phyloP scores from a whole-genome alignment of 2,113 vertebrate species.

The crab-eating macaque (Macaca fascicularis) region T2T-MFA8v1.1 NC_088380.1:134151501-134152000 shows the following conservation, averaged over 20 bases:
- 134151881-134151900: neutral
- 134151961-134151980: neutral
- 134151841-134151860: neutral
- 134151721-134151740: neutral
- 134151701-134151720: slow-evolving; percentile 22
- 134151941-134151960: neutral
- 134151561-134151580: slow-evolving; percentile 23
- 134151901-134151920: neutral
- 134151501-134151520: neutral
- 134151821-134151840: neutral
- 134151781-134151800: neutral
- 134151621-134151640: neutral
- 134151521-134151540: neutral
- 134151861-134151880: neutral
- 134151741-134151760: slow-evolving; percentile 6
- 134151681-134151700: neutral
- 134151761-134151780: neutral
- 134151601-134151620: neutral
- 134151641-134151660: neutral
- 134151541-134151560: neutral
- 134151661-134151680: neutral
- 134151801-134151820: neutral
- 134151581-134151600: slow-evolving; percentile 16
- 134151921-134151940: neutral
- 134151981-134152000: neutral